A percentile compares a stretch with the other conserved stretches of the same genome.
These are phyloP conservation scores for Hippocampus zosterae DNA, from an alignment of 2,113 vertebrate species.

Conservation along the genomic window DNA sequence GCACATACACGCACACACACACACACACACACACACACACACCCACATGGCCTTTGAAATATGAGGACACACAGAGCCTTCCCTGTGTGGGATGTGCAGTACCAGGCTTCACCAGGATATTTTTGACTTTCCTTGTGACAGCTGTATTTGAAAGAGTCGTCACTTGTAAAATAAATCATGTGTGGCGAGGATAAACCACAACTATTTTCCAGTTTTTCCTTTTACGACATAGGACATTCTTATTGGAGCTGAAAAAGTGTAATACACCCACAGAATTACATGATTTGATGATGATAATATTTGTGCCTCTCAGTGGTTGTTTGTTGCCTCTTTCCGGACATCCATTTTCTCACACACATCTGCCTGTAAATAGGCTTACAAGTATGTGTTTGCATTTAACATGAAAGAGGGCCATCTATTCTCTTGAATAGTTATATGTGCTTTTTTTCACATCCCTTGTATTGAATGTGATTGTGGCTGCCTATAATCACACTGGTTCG, in stretches of 20 bases:
- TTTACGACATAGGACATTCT: slow-evolving; percentile 71
- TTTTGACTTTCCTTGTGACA: slow-evolving; percentile 37
- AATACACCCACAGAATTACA: slow-evolving; percentile 32
- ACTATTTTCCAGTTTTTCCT: slow-evolving; percentile 74
- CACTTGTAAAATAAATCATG: slow-evolving; percentile 37
- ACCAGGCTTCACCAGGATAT: slow-evolving; percentile 38
- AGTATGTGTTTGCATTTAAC: slow-evolving; percentile 19
- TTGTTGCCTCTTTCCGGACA: slow-evolving; percentile 32
- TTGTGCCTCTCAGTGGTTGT: slow-evolving; percentile 21
- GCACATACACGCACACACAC: slow-evolving; percentile 18
- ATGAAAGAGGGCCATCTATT: slow-evolving; percentile 8
- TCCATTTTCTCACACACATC: slow-evolving; percentile 57
- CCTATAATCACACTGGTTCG: slow-evolving; percentile 26
- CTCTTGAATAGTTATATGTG: slow-evolving; percentile 12
- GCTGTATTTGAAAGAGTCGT: slow-evolving; percentile 35
- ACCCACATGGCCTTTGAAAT: slow-evolving; percentile 44
- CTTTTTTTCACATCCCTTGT: slow-evolving; percentile 16
- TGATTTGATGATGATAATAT: slow-evolving; percentile 49
- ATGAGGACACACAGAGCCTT: slow-evolving; percentile 46
- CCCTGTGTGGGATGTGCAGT: slow-evolving; percentile 47
- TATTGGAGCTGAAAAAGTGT: slow-evolving; percentile 47
- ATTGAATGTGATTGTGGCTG: slow-evolving; percentile 18
- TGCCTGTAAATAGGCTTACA: slow-evolving; percentile 45
- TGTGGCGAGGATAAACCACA: slow-evolving; percentile 26
- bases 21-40: slow-evolving; percentile 19